Conservation (phyloP, 2,888 invertebrate genomes). For the Hyposoter didymator region DNA sequence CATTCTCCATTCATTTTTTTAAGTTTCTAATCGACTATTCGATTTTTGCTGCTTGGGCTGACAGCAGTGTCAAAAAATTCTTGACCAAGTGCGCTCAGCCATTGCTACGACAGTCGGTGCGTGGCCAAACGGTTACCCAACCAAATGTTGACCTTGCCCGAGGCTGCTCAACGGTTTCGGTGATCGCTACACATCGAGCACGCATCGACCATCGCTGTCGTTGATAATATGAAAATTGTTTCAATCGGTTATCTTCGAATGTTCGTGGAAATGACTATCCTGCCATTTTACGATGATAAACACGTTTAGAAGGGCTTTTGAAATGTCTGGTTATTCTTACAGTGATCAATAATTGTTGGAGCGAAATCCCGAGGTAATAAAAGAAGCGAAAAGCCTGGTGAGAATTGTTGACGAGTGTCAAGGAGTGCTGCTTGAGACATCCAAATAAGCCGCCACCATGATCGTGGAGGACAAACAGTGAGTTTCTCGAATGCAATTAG, state of each 20-base stretch:
- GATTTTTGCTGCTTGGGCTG: no score
- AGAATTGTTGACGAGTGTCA: slow-evolving; percentile 16
- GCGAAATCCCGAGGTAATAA: slow-evolving; percentile 39
- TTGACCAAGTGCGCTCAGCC: no score
- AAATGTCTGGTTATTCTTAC: slow-evolving; percentile 79
- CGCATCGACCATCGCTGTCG: no score
- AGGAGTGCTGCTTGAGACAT: slow-evolving; percentile 52
- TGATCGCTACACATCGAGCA: no score
- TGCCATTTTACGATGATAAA: not conserved
- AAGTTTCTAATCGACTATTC: no score
- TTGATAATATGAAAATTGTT: not conserved
- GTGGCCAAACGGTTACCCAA: no score
- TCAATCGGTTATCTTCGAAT: not conserved
- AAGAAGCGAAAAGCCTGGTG: slow-evolving; percentile 20
- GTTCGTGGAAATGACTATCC: not conserved
- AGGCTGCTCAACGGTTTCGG: no score
- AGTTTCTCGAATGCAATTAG: slow-evolving; percentile 73
- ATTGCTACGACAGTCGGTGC: no score
- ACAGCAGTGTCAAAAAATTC: no score
- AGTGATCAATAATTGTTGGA: slow-evolving; percentile 76
- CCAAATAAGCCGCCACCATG: slow-evolving; percentile 80
- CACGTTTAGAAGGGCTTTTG: slow-evolving; percentile 48
- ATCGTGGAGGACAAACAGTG: slow-evolving; percentile 84
- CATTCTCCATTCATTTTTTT: no score
- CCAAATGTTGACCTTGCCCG: no score